These are phyloP conservation scores for Camponotus vicinus DNA, from an alignment of 1,140 invertebrate genomes.

Conservation along the genomic window DNA sequence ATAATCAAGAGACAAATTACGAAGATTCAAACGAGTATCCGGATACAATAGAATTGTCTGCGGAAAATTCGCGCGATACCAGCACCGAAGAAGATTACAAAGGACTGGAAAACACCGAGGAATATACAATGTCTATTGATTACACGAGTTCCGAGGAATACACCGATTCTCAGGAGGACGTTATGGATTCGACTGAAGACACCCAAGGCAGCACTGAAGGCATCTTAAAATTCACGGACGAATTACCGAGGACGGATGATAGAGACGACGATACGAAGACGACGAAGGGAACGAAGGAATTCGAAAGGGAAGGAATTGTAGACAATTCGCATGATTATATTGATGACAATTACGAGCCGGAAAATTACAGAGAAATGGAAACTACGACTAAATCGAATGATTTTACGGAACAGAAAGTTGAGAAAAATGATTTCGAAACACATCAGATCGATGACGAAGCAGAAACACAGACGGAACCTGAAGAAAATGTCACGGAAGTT, in stretches of 20 bases:
- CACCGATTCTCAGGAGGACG: slow-evolving; percentile 3
- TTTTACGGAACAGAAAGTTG: slow-evolving; percentile 29
- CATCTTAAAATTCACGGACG: slow-evolving; percentile 85
- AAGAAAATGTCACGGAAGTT: not conserved
- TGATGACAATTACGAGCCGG: slow-evolving; percentile 87
- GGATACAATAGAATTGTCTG: slow-evolving; percentile 48
- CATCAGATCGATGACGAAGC: not conserved
- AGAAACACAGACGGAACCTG: slow-evolving; percentile 45
- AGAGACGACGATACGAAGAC: slow-evolving; percentile 71
- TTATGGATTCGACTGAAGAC: not conserved
- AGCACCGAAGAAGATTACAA: slow-evolving; percentile 26
- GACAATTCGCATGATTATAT: slow-evolving; percentile 83
- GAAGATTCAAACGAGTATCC: slow-evolving; percentile 46
- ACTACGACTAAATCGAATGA: slow-evolving; percentile 23
- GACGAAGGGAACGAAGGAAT: slow-evolving; percentile 52
- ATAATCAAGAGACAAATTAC: slow-evolving; percentile 34
- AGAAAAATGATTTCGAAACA: slow-evolving; percentile 1
- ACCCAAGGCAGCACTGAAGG: slow-evolving; percentile 81
- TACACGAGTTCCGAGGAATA: slow-evolving; percentile 36
- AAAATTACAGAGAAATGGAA: slow-evolving; percentile 77
- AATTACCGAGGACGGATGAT: slow-evolving; percentile 80
- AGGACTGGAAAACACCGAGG: not conserved
- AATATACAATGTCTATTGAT: slow-evolving; percentile 7
- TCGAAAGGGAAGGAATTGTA: slow-evolving; percentile 61
- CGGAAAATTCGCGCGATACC: slow-evolving; percentile 13